These are phyloP conservation scores for Tenualosa thibaudeaui DNA, from an alignment of 2,797 vertebrate species.

Conservation along the genomic window DNA sequence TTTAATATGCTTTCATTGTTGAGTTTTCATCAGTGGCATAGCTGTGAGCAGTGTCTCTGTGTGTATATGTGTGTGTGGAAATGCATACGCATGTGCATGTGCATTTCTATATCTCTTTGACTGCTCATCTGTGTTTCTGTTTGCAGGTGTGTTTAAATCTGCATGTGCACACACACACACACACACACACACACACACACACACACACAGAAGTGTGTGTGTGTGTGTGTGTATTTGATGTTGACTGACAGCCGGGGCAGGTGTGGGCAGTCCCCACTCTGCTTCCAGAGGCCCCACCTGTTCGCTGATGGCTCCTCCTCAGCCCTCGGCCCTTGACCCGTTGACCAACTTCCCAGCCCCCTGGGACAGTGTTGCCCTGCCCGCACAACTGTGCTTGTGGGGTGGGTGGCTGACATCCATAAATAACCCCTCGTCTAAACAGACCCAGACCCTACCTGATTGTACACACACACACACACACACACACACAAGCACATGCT, in stretches of 20 bases:
- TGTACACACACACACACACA: neutral
- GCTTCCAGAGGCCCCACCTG: constrained; percentile 73
- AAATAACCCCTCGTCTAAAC: constrained; percentile 68
- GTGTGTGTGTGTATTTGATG: constrained; percentile 23
- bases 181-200: no score
- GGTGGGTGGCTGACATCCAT: constrained; percentile 61
- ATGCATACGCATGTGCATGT: neutral
- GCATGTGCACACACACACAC: no score
- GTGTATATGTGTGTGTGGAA: neutral
- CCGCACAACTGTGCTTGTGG: constrained; percentile 58
- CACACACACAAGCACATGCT: neutral
- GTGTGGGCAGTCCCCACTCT: constrained; percentile 66
- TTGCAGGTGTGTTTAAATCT: neutral
- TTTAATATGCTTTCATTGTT: no score
- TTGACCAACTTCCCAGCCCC: constrained; percentile 80
- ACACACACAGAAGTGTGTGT: neutral
- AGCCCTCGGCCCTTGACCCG: constrained; percentile 68
- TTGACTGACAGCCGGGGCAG: constrained; percentile 81
- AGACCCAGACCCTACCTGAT: constrained; percentile 59
- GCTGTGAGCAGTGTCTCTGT: no score
- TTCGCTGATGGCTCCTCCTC: constrained; percentile 64
- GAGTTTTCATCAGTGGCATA: no score
- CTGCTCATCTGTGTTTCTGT: neutral
- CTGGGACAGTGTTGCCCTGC: constrained; percentile 47
- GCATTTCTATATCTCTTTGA: no score